A percentile compares a stretch with the other conserved stretches of the same genome.
These are phyloP conservation scores for Carassius carassius DNA, from an alignment of 2,113 vertebrate species.

Conservation along the genomic window DNA sequence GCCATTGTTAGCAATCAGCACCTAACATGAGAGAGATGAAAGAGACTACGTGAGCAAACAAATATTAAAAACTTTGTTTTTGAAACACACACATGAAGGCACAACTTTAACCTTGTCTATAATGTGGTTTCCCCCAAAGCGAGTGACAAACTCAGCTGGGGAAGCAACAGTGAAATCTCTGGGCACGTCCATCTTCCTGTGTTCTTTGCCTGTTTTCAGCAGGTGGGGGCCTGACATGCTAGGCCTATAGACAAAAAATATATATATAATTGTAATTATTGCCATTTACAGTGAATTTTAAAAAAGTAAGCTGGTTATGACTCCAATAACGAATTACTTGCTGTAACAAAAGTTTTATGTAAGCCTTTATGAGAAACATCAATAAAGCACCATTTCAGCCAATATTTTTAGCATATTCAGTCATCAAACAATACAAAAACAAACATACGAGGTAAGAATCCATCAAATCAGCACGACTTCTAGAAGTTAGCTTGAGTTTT, in stretches of 20 bases:
- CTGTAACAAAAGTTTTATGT: too few relatives aligned
- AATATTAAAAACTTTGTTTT: background rate
- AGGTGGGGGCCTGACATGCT: slow-evolving; percentile 93
- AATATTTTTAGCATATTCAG: background rate
- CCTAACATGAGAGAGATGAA: slow-evolving; percentile 69
- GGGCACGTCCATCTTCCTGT: slow-evolving; percentile 88
- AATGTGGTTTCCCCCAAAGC: slow-evolving; percentile 79
- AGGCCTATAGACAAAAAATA: slow-evolving; percentile 71
- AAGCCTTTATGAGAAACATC: background rate
- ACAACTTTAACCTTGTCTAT: slow-evolving; percentile 86
- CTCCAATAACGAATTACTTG: background rate
- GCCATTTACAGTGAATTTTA: background rate
- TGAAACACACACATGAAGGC: background rate
- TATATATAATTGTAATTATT: background rate
- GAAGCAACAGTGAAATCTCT: slow-evolving; percentile 95
- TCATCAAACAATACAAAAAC: background rate
- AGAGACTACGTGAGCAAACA: too few relatives aligned
- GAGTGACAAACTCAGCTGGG: slow-evolving; percentile 90
- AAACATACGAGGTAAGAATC: slow-evolving; percentile 17
- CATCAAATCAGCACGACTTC: slow-evolving; percentile 5
- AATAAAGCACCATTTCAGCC: background rate
- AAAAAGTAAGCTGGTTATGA: background rate
- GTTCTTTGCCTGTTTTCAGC: slow-evolving; percentile 83
- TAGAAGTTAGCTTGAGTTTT: background rate
- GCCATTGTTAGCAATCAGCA: slow-evolving; percentile 89